A percentile compares a stretch with the other conserved stretches of the same genome.
phyloP scores from a whole-genome alignment of 2,113 vertebrate species.

The Struthio camelus region DNA sequence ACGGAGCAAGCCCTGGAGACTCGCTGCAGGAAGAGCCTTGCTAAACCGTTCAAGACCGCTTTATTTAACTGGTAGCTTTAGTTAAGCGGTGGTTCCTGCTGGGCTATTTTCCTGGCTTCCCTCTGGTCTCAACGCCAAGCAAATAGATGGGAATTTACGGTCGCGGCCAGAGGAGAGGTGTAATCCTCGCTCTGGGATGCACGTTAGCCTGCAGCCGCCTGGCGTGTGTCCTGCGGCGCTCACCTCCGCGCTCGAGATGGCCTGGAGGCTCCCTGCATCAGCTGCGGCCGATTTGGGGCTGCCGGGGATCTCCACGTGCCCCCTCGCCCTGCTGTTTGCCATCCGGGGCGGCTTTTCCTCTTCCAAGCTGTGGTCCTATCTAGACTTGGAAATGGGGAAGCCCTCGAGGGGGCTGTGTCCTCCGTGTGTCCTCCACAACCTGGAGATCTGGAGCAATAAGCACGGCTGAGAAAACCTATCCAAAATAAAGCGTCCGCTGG shows the following conservation, averaged over 20 bases:
- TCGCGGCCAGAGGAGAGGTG: rapidly evolving
- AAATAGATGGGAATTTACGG: neutral
- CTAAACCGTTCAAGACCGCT: conserved; percentile 59
- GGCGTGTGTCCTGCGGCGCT: neutral
- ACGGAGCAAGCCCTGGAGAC: conserved; percentile 20
- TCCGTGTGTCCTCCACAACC: neutral
- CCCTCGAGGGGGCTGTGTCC: neutral
- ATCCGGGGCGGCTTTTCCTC: neutral
- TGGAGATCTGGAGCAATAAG: neutral
- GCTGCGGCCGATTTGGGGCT: neutral
- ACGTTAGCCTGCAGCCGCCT: neutral
- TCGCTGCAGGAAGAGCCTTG: neutral
- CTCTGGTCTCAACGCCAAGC: neutral
- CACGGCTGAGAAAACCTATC: neutral
- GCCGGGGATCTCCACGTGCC: rapidly evolving
- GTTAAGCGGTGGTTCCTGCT: conserved; percentile 48
- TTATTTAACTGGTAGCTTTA: conserved; percentile 35
- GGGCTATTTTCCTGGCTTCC: conserved; percentile 40
- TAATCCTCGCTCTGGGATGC: neutral
- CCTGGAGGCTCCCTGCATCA: neutral
- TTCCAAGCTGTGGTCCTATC: neutral
- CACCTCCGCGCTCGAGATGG: rapidly evolving
- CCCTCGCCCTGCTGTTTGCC: neutral
- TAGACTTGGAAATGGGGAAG: neutral
- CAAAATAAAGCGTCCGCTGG: neutral